Conservation (phyloP, 37 sponge, comb jelly and placozoan species). For the Hormiphora californensis region DNA sequence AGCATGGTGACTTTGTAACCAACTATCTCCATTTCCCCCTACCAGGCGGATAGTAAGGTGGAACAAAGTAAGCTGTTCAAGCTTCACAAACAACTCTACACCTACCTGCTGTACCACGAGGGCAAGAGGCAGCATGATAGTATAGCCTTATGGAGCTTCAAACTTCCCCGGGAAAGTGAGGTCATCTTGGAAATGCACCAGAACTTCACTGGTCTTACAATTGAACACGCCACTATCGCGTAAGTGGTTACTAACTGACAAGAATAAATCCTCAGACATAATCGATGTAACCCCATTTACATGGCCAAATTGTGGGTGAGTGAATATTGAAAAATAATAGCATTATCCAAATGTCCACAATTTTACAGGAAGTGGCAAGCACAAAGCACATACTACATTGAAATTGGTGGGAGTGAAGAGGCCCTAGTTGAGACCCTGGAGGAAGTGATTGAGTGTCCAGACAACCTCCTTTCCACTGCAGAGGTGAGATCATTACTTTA, state of each 20-base stretch:
- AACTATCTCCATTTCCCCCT: too few species aligned
- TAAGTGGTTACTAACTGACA: too few species aligned
- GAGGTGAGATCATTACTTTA: too few species aligned
- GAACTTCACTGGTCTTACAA: not conserved
- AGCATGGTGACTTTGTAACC: too few species aligned
- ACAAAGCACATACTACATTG: constrained; percentile 26
- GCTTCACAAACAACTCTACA: constrained; percentile 53
- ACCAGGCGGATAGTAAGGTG: constrained; percentile 9
- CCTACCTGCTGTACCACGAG: constrained; percentile 44
- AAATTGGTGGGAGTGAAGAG: constrained; percentile 15
- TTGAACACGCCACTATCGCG: constrained; percentile 22
- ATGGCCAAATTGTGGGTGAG: too few species aligned
- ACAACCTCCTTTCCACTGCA: not conserved
- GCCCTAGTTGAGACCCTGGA: not conserved
- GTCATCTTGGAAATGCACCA: constrained; percentile 46
- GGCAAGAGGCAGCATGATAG: not conserved
- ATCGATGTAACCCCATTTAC: too few species aligned
- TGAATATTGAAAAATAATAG: too few species aligned
- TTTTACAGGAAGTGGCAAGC: constrained; percentile 51
- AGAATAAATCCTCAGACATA: too few species aligned
- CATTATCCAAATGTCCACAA: too few species aligned
- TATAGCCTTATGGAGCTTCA: constrained; percentile 19
- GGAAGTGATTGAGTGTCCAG: constrained; percentile 5
- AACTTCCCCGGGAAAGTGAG: constrained; percentile 37
- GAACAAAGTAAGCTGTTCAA: constrained; percentile 36